Evolutionary conservation across 2,888 invertebrate species (phyloP), one percentile per base, ranked within the genome.

Genomic region (Chrysolina haemoptera): DNA sequence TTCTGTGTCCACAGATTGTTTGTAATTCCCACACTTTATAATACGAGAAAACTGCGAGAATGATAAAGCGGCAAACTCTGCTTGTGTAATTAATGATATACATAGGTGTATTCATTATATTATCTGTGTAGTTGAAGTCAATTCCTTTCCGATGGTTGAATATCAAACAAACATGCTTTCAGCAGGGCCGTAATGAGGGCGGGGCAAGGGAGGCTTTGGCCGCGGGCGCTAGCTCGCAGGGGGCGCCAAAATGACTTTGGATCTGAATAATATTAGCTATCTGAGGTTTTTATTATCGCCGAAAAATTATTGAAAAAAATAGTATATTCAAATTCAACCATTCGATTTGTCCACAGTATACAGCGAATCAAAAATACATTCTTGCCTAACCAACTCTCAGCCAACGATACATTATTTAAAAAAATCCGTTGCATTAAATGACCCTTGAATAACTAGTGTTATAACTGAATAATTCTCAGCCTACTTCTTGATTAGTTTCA

Each of bases 1-100:
- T 59, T n/a, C 59, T n/a, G 59, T 27, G 27, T 27, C 27, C 59
- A 59, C 59, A 14, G 14, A 14, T 27, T 59, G 27, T 59, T 59
- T 53, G 18, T 20, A 20, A 53, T 53, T 53, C 53, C 22, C 53
- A 53, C 53, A 22, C 18, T 53, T 53, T 1, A 20, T 12, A 20
- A 11, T 18, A 11, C 18, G 11, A 1, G 48, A 48, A 48, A 48
- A 48, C 48, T 10, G 16, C 16, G 11, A n/a, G 53, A 53, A 14
- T 43, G 43, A 14, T 43, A 43, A 43, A 43, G 43, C 43, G 43
- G 43, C 43, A 43, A 43, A 43, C 43, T 43, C 43, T 35, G 6
- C 35, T 14, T 43, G 14, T 43, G 43, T 43, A 14, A 43, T 43
- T 43, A 43, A 12, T 43, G 14, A 43, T 43, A 43, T n/a, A n/a